Evolutionary conservation across 2,888 invertebrate genomes (phyloP), one percentile per base, ranked within the genome.

Genomic region (Cryptops parisi): DNA sequence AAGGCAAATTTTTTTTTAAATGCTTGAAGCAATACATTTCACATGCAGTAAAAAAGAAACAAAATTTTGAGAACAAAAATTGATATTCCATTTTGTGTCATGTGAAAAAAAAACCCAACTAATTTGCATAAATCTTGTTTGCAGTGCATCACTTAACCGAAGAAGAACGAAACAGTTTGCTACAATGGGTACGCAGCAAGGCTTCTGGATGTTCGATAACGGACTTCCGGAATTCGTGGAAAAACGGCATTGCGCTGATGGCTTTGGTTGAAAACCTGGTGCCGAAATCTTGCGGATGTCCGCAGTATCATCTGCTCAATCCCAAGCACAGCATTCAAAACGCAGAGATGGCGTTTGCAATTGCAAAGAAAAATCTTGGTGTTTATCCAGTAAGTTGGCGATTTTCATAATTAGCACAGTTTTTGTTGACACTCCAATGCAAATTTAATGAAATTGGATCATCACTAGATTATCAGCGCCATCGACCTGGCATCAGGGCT

Each of bases 241-340:
- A 33, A 22, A 55, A 57, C 39, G 57, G 57, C 2, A 47, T 53
- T 21, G 51, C 47, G 19, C 26, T 57, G 25, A 49, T 57, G 39
- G 55, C 57, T 5, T 23, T 57, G 12, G 25, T 57, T 12, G 55
- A 57, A 50, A 43, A 26, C 17, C 40, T 57, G n/a, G 38, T 55
- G n/a, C 57, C 55, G n/a, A 53, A 48, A 17, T 26, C 43, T 4
- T 55, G 53, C 19, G 33, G 41, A 27, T 57, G 53, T 23, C 45
- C 53, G 17, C 52, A 56, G 22, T 51, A 57, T 27, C 55, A 57
- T 41, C 47, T 55, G 26, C 40, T 57, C n/a, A 51, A 57, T 17
- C 53, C 55, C 19, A 49, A 51, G 47, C 53, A 57, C 33, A 45
- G 48, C 24, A 15, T 33, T 1, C 33, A 53, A 21, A 57, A 57